Conservation (phyloP, 2,888 invertebrate genomes). For the Galeopsomyia nigrocyanea region DNA sequence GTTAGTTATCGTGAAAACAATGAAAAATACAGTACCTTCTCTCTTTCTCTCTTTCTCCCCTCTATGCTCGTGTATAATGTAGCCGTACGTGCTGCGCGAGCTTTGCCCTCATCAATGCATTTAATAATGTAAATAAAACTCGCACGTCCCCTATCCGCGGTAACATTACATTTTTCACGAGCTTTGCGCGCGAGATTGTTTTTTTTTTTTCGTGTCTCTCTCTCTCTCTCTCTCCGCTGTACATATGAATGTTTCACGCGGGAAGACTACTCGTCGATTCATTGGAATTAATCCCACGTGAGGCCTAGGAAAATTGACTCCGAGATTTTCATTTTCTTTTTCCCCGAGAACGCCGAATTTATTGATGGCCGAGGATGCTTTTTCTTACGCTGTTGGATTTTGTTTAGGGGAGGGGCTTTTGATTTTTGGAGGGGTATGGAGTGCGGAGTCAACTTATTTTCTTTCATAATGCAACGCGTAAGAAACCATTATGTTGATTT, state of each 20-base stretch:
- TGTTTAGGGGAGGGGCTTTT: no score
- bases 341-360: neutral
- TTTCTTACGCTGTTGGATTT: no score
- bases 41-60: no score
- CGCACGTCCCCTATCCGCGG: neutral
- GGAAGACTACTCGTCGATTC: conserved; percentile 17
- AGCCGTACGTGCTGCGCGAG: neutral
- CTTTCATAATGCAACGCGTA: no score
- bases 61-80: no score
- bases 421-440: no score
- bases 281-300: conserved; percentile 25
- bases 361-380: no score
- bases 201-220: neutral
- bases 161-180: conserved; percentile 21
- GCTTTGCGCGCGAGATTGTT: neutral
- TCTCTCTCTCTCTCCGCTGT: neutral
- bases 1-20: no score
- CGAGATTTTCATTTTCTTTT: conserved; percentile 14
- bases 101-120: conserved; percentile 28
- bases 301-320: neutral
- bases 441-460: no score
- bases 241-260: neutral
- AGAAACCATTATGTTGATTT: no score
- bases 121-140: conserved; percentile 15
- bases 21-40: no score